Evolutionary conservation across 1,140 invertebrate genomes (phyloP), one percentile per base, ranked within the genome.

Genomic region (Pararge aegeria): DNA sequence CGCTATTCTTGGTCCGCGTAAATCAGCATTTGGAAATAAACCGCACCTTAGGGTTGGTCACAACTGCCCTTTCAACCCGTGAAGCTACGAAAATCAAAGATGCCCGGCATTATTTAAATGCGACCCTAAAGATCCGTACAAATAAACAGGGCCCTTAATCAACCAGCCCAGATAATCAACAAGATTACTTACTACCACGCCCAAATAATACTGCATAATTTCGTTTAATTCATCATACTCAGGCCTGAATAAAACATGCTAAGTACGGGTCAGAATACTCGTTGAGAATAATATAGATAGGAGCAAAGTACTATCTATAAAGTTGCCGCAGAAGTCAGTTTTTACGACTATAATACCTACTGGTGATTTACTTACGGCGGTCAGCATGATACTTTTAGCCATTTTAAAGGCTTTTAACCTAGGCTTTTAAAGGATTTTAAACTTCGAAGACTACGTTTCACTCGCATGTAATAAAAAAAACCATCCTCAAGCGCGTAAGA

Each of bases 281-380:
- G 77, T 77, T 72, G 61, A 42, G 73, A 78, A 73, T 79, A 77
- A 69, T 70, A 34, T 12, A 73, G 63, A 69, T 72, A 61, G 70
- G 78, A 68, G 69, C 78, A 75, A 73, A 78, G 78, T 74, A 73
- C 60, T 61, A 53, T 55, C 60, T 66, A 61, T 65, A 76, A 70
- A 74, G 73, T 68, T 48, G 38, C 40, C 54, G 24, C 64, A 72
- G 61, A 68, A 68, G 48, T n/a, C 20, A 21, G 19, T 2, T 48
- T 48, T n/a, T 48, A 15, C 15, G 16, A 9, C 40, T 2, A 18
- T 9, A 4, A 4, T 16, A 48, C 19, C 18, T 48, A 20, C 10
- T 48, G 10, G 6, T 49, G 12, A 34, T 34, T 1, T 30, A 30
- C 29, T 12, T 37, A 37, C n/a, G n/a, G n/a, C n/a, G n/a, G n/a